These are phyloP conservation scores for Lymantria dispar DNA, from an alignment of 2,888 invertebrate genomes.

Conservation along the genomic window DNA sequence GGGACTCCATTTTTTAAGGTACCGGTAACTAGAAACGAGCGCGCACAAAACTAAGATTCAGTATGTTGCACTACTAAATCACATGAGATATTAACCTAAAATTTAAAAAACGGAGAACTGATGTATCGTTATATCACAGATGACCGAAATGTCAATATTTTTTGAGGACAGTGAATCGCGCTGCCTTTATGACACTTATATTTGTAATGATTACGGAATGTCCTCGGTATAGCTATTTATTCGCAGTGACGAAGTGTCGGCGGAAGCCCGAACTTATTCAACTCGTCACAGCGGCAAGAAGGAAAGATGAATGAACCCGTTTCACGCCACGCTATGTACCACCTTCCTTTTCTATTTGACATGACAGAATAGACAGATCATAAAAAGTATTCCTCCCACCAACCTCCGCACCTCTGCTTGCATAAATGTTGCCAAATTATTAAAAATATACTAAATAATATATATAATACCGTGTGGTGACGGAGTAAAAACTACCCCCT, in stretches of 20 bases:
- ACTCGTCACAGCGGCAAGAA: constrained; percentile 51
- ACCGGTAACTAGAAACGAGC: constrained; percentile 42
- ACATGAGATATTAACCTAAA: constrained; percentile 72
- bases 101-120: constrained; percentile 59
- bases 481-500: too few relatives aligned
- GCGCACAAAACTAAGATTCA: constrained; percentile 44
- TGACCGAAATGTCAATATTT: constrained; percentile 66
- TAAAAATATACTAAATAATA: too few relatives aligned
- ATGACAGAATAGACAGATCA: background rate
- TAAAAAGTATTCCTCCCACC: too few relatives aligned
- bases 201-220: constrained; percentile 59
- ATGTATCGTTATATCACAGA: constrained; percentile 74
- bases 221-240: constrained; percentile 66
- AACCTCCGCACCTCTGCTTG: too few relatives aligned
- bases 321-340: constrained; percentile 39
- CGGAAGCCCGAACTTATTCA: constrained; percentile 47
- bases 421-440: too few relatives aligned
- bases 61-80: constrained; percentile 63
- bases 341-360: constrained; percentile 46
- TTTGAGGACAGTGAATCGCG: constrained; percentile 55
- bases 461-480: too few relatives aligned
- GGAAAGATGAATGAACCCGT: constrained; percentile 60
- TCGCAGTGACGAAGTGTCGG: constrained; percentile 62
- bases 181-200: constrained; percentile 52
- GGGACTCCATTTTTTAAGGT: constrained; percentile 58